Conservation (phyloP, 2,113 vertebrate genomes). For the Isichthys henryi region DNA sequence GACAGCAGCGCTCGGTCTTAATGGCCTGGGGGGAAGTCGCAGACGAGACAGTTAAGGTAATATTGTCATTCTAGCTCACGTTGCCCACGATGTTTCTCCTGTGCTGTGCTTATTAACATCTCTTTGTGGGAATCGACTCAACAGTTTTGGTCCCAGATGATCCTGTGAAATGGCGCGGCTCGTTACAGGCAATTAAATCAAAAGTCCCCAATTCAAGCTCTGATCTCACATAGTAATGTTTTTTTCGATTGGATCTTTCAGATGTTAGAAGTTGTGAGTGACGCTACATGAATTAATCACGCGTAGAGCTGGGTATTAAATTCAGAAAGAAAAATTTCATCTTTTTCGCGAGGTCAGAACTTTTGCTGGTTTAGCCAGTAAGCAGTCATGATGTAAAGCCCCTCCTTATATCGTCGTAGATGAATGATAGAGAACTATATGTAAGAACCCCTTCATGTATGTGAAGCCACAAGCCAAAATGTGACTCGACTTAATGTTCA, state of each 20-base stretch:
- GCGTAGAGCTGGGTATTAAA: background rate
- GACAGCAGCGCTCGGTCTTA: slow-evolving; percentile 86
- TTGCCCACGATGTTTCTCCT: slow-evolving; percentile 27
- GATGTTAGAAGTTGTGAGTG: background rate
- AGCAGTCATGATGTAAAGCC: background rate
- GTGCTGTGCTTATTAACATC: slow-evolving; percentile 13
- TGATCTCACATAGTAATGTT: background rate
- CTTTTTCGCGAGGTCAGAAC: background rate
- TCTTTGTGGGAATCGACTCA: slow-evolving; percentile 31
- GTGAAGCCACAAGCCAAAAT: background rate
- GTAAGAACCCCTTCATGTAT: background rate
- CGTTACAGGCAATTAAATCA: slow-evolving; percentile 1
- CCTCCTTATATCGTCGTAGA: background rate
- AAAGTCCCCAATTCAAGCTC: background rate
- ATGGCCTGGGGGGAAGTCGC: slow-evolving; percentile 71
- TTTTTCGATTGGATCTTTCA: background rate
- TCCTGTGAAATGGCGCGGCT: background rate
- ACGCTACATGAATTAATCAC: slow-evolving; percentile 1
- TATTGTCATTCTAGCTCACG: slow-evolving; percentile 64
- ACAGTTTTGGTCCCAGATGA: slow-evolving; percentile 11
- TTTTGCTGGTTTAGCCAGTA: background rate
- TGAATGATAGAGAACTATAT: background rate
- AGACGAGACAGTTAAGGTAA: slow-evolving; percentile 75
- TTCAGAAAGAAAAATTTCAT: background rate
- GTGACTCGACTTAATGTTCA: background rate